These are phyloP conservation scores for Cylindroiulus punctatus DNA, from an alignment of 2,888 invertebrate genomes.

Conservation along the genomic window DNA sequence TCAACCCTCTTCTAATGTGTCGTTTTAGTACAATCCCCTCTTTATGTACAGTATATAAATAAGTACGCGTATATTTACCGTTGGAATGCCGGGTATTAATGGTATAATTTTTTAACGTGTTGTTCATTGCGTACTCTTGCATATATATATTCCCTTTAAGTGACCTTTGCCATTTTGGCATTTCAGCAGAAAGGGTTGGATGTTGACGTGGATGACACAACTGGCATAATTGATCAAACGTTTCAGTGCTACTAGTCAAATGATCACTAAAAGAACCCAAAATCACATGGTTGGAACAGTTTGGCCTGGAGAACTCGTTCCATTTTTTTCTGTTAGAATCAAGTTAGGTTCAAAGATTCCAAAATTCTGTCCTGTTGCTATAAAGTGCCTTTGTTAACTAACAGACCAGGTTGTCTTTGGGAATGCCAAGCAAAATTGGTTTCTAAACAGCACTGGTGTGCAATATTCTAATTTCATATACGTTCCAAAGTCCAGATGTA, in stretches of 20 bases:
- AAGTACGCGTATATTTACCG: constrained; percentile 24
- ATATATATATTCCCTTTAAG: constrained; percentile 43
- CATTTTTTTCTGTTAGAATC: not conserved
- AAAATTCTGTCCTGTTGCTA: not conserved
- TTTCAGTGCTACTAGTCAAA: constrained; percentile 7
- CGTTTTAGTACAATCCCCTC: constrained; percentile 33
- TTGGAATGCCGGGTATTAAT: constrained; percentile 40
- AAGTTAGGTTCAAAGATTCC: not conserved
- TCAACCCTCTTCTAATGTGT: not conserved
- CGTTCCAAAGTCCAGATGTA: not conserved
- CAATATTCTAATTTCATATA: not conserved
- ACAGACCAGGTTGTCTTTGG: not conserved
- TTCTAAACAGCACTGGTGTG: not conserved
- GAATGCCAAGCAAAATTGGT: not conserved
- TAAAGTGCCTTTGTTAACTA: constrained; percentile 20
- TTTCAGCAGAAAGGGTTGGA: constrained; percentile 19
- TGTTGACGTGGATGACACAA: not conserved
- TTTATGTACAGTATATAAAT: constrained; percentile 31
- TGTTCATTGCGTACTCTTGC: constrained; percentile 5
- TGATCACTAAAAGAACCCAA: not conserved
- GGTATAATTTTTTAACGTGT: constrained; percentile 25
- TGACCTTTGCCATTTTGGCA: constrained; percentile 43
- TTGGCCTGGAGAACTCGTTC: not conserved
- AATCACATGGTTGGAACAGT: not conserved
- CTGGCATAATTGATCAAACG: not conserved